A percentile compares a stretch with the other conserved stretches of the same genome.
These are phyloP conservation scores for Fratercula arctica DNA, from an alignment of 2,797 vertebrate genomes.

Conservation along the genomic window DNA sequence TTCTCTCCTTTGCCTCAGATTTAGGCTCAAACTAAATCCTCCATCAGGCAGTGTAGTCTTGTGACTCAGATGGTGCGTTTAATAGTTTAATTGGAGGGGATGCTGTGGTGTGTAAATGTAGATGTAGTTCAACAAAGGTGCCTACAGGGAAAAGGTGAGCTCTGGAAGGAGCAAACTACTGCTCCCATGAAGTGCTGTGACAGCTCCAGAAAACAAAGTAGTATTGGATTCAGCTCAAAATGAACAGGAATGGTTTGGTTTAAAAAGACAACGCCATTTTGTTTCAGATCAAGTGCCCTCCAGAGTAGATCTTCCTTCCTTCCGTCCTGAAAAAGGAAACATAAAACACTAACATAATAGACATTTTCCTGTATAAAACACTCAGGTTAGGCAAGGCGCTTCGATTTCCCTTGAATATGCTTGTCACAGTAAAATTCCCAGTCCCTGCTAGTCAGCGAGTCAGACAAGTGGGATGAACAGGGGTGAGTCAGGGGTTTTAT, in stretches of 20 bases:
- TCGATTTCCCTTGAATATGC: neutral
- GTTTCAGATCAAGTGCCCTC: neutral
- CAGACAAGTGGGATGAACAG: constrained; percentile 2
- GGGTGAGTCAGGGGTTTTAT: constrained; percentile 1
- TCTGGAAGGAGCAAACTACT: neutral
- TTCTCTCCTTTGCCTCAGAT: neutral
- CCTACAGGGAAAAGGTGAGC: neutral
- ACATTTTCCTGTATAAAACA: neutral
- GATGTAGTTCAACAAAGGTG: neutral
- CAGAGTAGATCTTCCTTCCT: neutral
- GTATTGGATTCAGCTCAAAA: neutral
- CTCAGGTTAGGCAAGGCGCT: neutral
- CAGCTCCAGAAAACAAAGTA: neutral
- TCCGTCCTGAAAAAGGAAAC: neutral
- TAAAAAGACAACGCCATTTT: neutral
- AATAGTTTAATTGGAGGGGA: neutral
- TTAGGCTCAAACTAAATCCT: neutral
- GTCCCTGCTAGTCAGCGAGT: neutral
- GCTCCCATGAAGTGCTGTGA: rapidly evolving
- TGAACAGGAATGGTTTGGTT: neutral
- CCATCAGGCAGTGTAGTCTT: neutral
- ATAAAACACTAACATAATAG: neutral
- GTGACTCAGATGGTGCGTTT: neutral
- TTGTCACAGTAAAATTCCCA: neutral
- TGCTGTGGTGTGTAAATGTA: neutral